Base-by-base conservation (phyloP, 2,113 vertebrate species). In the Gnathonemus echidnorhynchus region DNA sequence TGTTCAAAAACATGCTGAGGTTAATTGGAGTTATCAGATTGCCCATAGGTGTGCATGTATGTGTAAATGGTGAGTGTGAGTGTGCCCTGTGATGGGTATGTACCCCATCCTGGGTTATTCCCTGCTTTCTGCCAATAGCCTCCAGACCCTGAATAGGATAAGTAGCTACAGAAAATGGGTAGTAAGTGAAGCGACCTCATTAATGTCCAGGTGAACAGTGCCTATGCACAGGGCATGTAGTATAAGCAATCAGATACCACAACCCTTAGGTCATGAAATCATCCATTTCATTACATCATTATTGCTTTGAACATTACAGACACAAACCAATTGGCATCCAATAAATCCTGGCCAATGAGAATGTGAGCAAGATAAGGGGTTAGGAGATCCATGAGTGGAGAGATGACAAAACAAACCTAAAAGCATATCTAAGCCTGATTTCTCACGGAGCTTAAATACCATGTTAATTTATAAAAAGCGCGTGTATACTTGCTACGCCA, bases 121-220 rank as follows among this genome's bases (percentile, higher is more conserved):
- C 24, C 24, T n/a, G 5, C 9, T 27, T 66, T 66, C n/a, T 31
- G n/a, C 62, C 10, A 9, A 66, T 4, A 70, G 3, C 9, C 9
- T 31, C 58, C n/a, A 27, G 58, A 66, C 58, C 58, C n/a, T 70
- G 10, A 27, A 70, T 3, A 13, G 9, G n/a, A 66, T n/a, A 11
- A 66, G n/a, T 70, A 1, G n/a, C 10, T 70, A 70, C n/a, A 27
- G 9, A 70, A 70, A 31, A 70, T 31, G n/a, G 27, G n/a, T 66
- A n/a, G 24, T 27, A 27, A 31, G 27, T 70, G 27, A 70, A 70
- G 62, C 1, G 27, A 27, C 62, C n/a, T 31, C 9, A 31, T 31
- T 70, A 13, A 31, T 31, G 84, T 31, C 77, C 24, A 50, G 89
- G 91, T 91, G 92, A 92, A 89, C 84, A 88, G 89, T 86, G 50